Percentiles rank a stretch among this genome's conserved stretches.
Evolutionary conservation across 2,113 vertebrate species (phyloP).

Genomic region (Prochilodus magdalenae): DNA sequence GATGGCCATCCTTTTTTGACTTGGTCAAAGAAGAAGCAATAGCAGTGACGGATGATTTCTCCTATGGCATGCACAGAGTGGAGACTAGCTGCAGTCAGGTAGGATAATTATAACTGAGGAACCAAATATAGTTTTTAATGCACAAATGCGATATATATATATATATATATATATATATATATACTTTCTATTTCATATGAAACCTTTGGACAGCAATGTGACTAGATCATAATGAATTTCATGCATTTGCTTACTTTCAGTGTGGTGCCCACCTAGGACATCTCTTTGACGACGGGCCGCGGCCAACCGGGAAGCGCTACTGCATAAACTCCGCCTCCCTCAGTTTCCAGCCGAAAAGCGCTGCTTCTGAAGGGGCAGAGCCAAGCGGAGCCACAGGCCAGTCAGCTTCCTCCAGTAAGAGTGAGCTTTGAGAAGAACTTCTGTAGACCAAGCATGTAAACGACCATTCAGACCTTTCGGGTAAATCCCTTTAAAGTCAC

Average conservation of each 20-base stretch:
- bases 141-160: neutral
- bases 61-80: constrained; percentile 92
- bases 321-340: constrained; percentile 96
- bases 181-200: neutral
- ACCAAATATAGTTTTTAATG: neutral
- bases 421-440: constrained; percentile 35
- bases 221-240: neutral
- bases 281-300: constrained; percentile 95
- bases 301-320: constrained; percentile 92
- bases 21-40: constrained; percentile 84
- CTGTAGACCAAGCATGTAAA: constrained; percentile 16
- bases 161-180: neutral
- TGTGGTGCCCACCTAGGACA: constrained; percentile 97
- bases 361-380: neutral
- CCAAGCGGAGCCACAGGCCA: constrained; percentile 23
- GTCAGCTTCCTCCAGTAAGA: constrained; percentile 36
- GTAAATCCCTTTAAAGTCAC: constrained; percentile 26
- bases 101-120: constrained; percentile 42
- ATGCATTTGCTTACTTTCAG: constrained; percentile 71
- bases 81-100: constrained; percentile 95
- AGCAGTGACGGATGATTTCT: constrained; percentile 84
- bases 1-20: constrained; percentile 96
- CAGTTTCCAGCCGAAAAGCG: constrained; percentile 65
- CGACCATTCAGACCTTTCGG: neutral
- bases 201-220: neutral